Percentiles rank a stretch among this genome's conserved stretches.
These are phyloP conservation scores for Elysia chlorotica DNA, from an alignment of 1,140 invertebrate species.

Conservation along the genomic window DNA sequence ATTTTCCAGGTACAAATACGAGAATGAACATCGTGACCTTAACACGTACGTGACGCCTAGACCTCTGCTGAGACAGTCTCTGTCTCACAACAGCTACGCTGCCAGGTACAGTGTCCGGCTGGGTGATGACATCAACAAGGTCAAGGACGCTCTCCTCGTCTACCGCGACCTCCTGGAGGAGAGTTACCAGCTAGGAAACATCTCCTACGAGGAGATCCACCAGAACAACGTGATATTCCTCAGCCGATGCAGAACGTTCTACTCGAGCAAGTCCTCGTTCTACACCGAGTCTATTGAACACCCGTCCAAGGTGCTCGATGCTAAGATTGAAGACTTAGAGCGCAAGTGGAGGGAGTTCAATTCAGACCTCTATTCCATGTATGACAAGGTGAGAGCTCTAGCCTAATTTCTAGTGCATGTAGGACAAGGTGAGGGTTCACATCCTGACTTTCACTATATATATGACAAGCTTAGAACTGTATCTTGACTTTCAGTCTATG, in stretches of 20 bases:
- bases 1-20: slow-evolving; percentile 28
- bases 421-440: too few species aligned
- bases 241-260: slow-evolving; percentile 28
- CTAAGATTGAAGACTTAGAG: slow-evolving; percentile 26
- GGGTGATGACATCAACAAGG: background rate
- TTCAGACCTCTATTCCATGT: slow-evolving; percentile 12
- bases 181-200: slow-evolving; percentile 19
- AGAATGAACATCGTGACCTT: background rate
- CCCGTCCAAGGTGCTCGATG: slow-evolving; percentile 31
- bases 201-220: slow-evolving; percentile 29
- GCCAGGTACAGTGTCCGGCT: background rate
- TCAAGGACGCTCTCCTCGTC: background rate
- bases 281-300: slow-evolving; percentile 40
- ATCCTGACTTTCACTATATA: too few species aligned
- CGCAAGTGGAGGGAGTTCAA: slow-evolving; percentile 25
- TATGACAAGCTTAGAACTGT: too few species aligned
- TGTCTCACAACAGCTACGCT: background rate
- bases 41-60: background rate
- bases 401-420: too few species aligned
- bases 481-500: too few species aligned
- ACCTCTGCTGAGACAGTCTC: background rate
- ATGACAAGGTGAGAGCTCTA: slow-evolving; percentile 28
- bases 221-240: slow-evolving; percentile 21
- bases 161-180: background rate
- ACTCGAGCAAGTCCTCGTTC: slow-evolving; percentile 39